phyloP scores from a whole-genome alignment of 2,797 vertebrate species.

The Philypnodon macrostomus region DNA sequence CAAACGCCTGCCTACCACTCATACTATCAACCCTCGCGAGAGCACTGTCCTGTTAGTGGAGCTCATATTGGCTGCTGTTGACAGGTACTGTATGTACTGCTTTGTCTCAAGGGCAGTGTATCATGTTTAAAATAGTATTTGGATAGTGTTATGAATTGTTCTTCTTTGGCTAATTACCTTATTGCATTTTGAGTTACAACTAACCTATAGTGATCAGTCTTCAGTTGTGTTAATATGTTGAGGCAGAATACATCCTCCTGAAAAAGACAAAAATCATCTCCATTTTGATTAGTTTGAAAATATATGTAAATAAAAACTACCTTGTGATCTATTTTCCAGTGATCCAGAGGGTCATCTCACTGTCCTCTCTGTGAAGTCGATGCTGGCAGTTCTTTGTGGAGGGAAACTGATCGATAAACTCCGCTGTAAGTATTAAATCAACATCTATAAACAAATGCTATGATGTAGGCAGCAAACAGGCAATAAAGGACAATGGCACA shows the following conservation, averaged over 20 bases:
- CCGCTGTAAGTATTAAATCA: constrained; percentile 84
- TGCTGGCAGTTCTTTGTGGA: constrained; percentile 91
- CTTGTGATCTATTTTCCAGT: constrained; percentile 66
- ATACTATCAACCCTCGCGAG: constrained; percentile 86
- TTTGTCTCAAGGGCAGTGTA: background rate
- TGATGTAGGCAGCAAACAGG: no score
- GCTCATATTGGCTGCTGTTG: constrained; percentile 85
- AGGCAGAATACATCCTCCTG: no score
- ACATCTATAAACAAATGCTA: background rate
- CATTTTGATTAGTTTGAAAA: no score
- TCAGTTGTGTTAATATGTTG: no score
- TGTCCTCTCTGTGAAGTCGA: constrained; percentile 90
- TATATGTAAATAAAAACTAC: no score
- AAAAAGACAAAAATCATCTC: no score
- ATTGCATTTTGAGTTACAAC: no score
- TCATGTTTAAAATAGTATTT: background rate
- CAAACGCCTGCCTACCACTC: constrained; percentile 89
- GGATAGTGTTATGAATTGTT: no score
- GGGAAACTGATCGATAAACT: constrained; percentile 95
- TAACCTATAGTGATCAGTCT: no score
- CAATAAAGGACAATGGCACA: no score
- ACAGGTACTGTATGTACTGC: constrained; percentile 78
- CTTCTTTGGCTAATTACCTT: no score
- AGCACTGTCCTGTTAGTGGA: constrained; percentile 88
- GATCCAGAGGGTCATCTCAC: constrained; percentile 87